Evolutionary conservation across 2,888 invertebrate genomes (phyloP), one percentile per base, ranked within the genome.

Genomic region (Dasypogon diadema): DNA sequence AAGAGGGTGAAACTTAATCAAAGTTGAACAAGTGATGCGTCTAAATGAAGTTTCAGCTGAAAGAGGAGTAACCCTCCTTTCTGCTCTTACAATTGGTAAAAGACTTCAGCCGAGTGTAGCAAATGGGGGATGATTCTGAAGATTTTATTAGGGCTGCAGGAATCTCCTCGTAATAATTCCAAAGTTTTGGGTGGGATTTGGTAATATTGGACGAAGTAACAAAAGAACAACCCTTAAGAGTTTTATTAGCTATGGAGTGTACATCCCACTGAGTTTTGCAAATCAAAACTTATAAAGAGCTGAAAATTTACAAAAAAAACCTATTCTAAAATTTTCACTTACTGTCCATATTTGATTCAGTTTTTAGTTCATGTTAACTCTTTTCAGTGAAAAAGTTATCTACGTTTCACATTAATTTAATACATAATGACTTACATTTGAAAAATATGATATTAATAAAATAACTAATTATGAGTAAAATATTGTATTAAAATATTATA

Each of bases 241-340:
- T 75, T 75, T 74, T 77, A 77, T 75, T 77, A 75, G n/a, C 12
- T 1, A 30, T n/a, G n/a, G n/a, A n/a, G n/a, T n/a, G n/a, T n/a
- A n/a, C n/a, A n/a, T n/a, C n/a, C n/a, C n/a, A n/a, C n/a, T n/a
- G n/a, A n/a, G n/a, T n/a, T n/a, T n/a, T n/a, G n/a, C n/a, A n/a
- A n/a, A n/a, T n/a, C n/a, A n/a, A n/a, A n/a, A n/a, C n/a, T n/a
- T n/a, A n/a, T n/a, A n/a, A n/a, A n/a, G n/a, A n/a, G n/a, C n/a
- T n/a, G n/a, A n/a, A n/a, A n/a, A n/a, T n/a, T n/a, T n/a, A n/a
- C n/a, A n/a, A n/a, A n/a, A n/a, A n/a, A n/a, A n/a, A n/a, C n/a
- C n/a, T n/a, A n/a, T n/a, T n/a, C n/a, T n/a, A n/a, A n/a, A n/a
- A n/a, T n/a, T n/a, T n/a, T n/a, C n/a, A n/a, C n/a, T n/a, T n/a